phyloP scores from a whole-genome alignment of 53 echinoderm and acorn worm species.

The Zoroaster sp. region DNA sequence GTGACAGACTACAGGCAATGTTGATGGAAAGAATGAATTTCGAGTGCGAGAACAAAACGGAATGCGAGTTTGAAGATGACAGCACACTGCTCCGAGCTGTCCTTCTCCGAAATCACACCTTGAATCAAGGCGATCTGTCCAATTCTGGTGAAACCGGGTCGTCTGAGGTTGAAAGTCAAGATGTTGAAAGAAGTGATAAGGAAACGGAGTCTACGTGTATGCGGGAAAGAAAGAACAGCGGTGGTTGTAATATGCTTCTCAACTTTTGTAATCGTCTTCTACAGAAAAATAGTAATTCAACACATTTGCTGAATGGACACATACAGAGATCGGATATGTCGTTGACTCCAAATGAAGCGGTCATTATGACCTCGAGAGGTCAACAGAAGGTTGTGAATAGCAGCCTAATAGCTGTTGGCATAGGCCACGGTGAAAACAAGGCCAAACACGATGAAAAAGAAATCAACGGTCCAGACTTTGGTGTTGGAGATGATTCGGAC shows the following conservation, averaged over 20 bases:
- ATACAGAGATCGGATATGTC: background rate
- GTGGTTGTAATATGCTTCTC: background rate
- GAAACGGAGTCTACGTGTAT: too few relatives aligned
- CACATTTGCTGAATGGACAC: background rate
- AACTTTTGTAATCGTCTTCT: background rate
- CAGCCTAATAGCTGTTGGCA: constrained; percentile 31
- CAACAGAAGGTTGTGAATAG: constrained; percentile 18
- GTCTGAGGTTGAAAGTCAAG: background rate
- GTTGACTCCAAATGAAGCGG: background rate
- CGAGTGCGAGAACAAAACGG: constrained; percentile 20
- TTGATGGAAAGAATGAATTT: constrained; percentile 32
- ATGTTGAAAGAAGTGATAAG: background rate
- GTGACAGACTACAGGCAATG: background rate
- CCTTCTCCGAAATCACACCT: constrained; percentile 31
- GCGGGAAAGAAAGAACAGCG: background rate
- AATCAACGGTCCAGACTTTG: background rate
- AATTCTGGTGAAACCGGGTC: background rate
- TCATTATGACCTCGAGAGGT: constrained; percentile 36
- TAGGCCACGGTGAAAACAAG: background rate
- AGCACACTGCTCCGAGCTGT: constrained; percentile 14
- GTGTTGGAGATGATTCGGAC: background rate
- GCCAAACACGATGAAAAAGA: background rate
- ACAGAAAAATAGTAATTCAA: background rate
- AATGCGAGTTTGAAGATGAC: constrained; percentile 16
- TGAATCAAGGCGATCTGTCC: constrained; percentile 13